Evolutionary conservation across 2,113 vertebrate genomes (phyloP).

Genomic region (Leptobrachium leishanense): DNA sequence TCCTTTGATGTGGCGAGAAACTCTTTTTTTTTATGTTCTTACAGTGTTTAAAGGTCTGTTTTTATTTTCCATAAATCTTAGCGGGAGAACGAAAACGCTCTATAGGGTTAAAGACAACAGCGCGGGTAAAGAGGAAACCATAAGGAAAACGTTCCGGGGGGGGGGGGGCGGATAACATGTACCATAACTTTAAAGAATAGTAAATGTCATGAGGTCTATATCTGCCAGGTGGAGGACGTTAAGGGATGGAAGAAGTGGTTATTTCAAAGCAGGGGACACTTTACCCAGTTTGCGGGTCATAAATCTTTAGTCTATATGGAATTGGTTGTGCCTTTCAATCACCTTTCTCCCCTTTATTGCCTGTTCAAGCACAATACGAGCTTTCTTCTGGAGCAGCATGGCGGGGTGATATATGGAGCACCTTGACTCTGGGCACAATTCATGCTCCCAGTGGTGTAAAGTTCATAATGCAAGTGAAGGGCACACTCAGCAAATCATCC

Average conservation of each 20-base stretch:
- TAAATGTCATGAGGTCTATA: neutral
- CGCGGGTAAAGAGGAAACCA: too few relatives aligned
- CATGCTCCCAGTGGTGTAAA: neutral
- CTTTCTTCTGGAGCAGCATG: neutral
- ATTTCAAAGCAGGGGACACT: neutral
- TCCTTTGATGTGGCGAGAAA: too few relatives aligned
- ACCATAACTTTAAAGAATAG: neutral
- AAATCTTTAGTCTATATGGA: neutral
- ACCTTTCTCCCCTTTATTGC: too few relatives aligned
- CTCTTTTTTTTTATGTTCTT: too few relatives aligned
- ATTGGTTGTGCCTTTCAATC: neutral
- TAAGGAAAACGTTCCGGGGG: too few relatives aligned
- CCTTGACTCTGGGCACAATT: neutral
- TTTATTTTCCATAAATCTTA: too few relatives aligned
- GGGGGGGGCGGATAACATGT: neutral
- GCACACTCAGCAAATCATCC: neutral
- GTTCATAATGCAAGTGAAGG: neutral
- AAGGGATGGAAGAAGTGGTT: neutral
- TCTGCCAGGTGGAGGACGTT: neutral
- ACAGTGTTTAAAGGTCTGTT: too few relatives aligned
- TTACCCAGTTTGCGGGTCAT: neutral
- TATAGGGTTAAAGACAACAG: too few relatives aligned
- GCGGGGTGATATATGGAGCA: neutral
- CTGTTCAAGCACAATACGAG: too few relatives aligned
- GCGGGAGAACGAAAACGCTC: too few relatives aligned